Base-by-base conservation (phyloP, 2,113 vertebrate species). In the Bubo bubo region DNA sequence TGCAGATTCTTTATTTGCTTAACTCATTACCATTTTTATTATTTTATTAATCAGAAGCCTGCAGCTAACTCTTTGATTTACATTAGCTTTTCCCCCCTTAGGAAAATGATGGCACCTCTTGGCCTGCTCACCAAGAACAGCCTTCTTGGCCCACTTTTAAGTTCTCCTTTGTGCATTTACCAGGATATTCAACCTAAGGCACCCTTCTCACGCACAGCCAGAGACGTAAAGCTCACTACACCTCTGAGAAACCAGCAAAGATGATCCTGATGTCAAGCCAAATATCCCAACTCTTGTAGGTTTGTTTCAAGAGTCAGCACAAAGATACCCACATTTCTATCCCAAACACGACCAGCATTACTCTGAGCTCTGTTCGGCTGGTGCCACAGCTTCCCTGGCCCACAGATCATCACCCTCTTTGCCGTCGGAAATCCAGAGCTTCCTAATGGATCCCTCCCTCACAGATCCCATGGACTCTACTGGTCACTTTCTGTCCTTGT, bases 171-270 rank as follows among this genome's bases (percentile, higher is more conserved):
- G n/a, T 12, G 49, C 21, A 10, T 22, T 41, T 49, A 39, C 13
- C 60, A 14, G 37, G 23, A 53, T 26, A 26, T 27, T 21, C 63
- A 55, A 10, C 49, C 13, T 10, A 20, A 49, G 53, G 35, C 22
- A 32, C 18, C 34, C 39, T 10, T 39, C 60, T 23, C 26, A 15
- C 49, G 21, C 55, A 37, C 21, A 34, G 70, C 49, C n/a, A 21
- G 55, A 30, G 68, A 39, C 6, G 0, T 7, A 4, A 1, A 21
- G n/a, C 26, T 35, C 49, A 34, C 76, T 5, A 2, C 32, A 4
- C 26, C 26, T 18, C 70, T 3, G 27, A 50, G 35, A 70, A 62
- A 58, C 35, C 56, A 52, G 71, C 56, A 43, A 24, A 9, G 56
- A 28, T 5, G 28, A 47, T 7, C 43, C 45, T 15, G 28, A 56